Evolutionary conservation across 2,888 invertebrate species (phyloP).

Genomic region (Hecatera dysodea): DNA sequence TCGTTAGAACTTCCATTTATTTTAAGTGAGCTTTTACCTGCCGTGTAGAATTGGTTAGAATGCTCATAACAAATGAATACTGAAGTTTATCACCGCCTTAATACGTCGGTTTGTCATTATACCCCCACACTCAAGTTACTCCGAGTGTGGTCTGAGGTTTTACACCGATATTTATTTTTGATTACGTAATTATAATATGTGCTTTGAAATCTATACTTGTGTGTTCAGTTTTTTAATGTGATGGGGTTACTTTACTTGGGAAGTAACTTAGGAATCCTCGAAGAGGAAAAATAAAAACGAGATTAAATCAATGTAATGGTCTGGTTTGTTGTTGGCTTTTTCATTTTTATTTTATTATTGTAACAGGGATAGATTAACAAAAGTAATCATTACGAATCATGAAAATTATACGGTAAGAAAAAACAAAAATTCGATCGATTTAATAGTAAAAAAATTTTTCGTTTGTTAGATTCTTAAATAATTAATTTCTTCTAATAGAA

Average conservation of each 20-base stretch:
- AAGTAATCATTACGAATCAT: background rate
- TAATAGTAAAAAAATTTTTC: background rate
- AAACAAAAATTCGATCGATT: background rate
- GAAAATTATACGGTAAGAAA: background rate
- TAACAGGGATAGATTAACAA: background rate
- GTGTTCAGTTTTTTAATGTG: constrained; percentile 48
- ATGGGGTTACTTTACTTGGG: constrained; percentile 14
- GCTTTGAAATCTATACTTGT: constrained; percentile 74
- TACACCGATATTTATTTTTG: constrained; percentile 73
- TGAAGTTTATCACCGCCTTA: constrained; percentile 4
- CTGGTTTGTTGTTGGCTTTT: background rate
- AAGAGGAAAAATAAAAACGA: background rate
- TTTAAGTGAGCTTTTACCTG: background rate
- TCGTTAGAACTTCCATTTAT: background rate
- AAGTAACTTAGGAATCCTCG: constrained; percentile 16
- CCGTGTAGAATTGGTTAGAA: background rate
- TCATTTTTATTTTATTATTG: background rate
- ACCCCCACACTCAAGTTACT: constrained; percentile 70
- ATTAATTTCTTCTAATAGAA: background rate
- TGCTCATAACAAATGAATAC: background rate
- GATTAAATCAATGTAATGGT: too few species aligned
- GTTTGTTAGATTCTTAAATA: background rate
- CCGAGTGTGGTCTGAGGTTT: constrained; percentile 70
- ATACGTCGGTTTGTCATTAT: constrained; percentile 53
- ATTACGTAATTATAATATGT: constrained; percentile 76